Evolutionary conservation across 2,888 invertebrate species (phyloP).

Genomic region (Coecobrya sp.): DNA sequence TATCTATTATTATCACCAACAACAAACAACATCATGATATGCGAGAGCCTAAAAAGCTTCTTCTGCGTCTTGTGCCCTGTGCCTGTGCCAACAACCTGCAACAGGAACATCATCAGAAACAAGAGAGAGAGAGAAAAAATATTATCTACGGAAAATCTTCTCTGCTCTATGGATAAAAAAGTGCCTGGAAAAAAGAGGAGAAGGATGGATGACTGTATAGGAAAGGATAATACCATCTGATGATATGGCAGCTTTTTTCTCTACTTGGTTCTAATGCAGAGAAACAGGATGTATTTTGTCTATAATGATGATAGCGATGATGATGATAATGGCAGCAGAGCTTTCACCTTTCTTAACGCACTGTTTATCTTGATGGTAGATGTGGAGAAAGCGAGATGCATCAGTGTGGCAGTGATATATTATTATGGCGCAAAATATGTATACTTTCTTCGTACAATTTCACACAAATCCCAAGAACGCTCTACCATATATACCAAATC

Average conservation of each 20-base stretch:
- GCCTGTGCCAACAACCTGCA: no score
- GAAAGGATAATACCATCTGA: no score
- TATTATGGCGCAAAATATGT: neutral
- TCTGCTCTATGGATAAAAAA: no score
- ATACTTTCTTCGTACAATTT: neutral
- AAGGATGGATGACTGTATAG: no score
- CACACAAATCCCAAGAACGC: neutral
- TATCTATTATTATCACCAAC: slow-evolving; percentile 32
- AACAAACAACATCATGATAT: neutral
- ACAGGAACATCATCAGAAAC: no score
- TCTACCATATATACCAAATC: no score
- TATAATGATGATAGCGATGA: neutral
- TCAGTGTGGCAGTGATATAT: neutral
- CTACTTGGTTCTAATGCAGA: neutral
- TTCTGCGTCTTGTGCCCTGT: no score
- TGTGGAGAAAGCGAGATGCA: neutral
- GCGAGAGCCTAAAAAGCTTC: neutral
- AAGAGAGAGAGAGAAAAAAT: no score
- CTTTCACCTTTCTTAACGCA: neutral
- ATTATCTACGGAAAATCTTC: no score
- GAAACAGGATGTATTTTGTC: neutral
- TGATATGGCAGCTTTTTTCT: neutral
- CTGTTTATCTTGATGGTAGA: neutral
- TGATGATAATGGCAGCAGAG: neutral
- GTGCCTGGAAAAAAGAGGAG: no score